Evolutionary conservation across 1,140 invertebrate species (phyloP).

Genomic region (Globodera rostochiensis): DNA sequence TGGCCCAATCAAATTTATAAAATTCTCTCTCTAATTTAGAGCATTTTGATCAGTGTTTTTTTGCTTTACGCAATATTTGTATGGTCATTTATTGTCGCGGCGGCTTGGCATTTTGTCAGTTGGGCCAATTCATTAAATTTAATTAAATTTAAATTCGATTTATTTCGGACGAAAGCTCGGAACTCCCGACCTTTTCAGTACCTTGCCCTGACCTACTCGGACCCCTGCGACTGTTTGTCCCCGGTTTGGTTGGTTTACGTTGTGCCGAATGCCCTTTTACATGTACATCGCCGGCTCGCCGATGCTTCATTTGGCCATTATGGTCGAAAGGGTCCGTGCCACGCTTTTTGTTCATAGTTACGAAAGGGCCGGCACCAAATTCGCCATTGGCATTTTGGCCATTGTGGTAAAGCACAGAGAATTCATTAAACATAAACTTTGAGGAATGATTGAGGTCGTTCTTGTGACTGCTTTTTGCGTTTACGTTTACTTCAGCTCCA

Average conservation of each 20-base stretch:
- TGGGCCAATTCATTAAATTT: neutral
- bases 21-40: neutral
- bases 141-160: neutral
- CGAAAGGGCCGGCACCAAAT: conserved; percentile 10
- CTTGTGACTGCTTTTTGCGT: conserved; percentile 11
- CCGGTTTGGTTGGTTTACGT: conserved; percentile 26
- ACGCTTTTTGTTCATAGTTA: conserved; percentile 22
- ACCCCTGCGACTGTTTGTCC: conserved; percentile 25
- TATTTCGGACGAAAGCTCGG: neutral
- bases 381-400: neutral
- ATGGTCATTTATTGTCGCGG: neutral
- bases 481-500: conserved; percentile 23
- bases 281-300: conserved; percentile 18
- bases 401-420: neutral
- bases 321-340: conserved; percentile 15
- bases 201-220: neutral
- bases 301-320: conserved; percentile 24
- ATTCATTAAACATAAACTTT: neutral
- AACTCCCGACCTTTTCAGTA: neutral
- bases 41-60: conserved; percentile 12
- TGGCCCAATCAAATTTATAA: neutral
- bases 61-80: conserved; percentile 4
- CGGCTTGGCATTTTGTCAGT: conserved; percentile 13
- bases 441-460: neutral
- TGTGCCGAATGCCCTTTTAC: conserved; percentile 12